These are phyloP conservation scores for Clitarchus hookeri DNA, from an alignment of 2,888 invertebrate genomes.

Conservation along the genomic window DNA sequence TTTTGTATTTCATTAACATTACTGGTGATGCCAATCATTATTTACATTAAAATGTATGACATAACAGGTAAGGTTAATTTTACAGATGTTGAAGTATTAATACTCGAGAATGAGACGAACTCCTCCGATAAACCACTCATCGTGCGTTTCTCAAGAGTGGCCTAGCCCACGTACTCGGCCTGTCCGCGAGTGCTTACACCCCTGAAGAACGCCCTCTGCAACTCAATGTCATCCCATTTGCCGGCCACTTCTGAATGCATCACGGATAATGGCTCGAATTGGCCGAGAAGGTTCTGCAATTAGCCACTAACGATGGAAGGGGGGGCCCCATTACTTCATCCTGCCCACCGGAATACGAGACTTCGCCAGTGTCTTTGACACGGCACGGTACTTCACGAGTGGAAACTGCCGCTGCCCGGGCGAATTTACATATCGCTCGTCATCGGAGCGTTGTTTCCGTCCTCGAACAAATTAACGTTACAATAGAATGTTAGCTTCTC, in stretches of 20 bases:
- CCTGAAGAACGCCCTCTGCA: not conserved
- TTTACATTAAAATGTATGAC: too few species aligned
- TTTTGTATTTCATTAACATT: too few species aligned
- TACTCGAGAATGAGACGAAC: too few species aligned
- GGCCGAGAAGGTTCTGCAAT: conserved; percentile 14
- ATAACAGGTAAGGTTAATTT: too few species aligned
- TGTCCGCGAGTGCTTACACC: not conserved
- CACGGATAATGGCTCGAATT: not conserved
- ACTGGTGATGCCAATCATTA: too few species aligned
- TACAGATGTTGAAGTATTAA: too few species aligned
- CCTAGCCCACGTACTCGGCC: too few species aligned
- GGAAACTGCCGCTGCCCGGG: not conserved
- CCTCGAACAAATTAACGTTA: not conserved
- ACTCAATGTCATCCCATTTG: not conserved
- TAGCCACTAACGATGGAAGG: not conserved
- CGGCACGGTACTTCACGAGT: not conserved
- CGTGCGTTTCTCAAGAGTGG: too few species aligned
- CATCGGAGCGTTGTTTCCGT: not conserved
- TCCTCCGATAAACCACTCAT: too few species aligned
- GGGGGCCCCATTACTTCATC: not conserved
- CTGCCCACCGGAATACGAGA: not conserved
- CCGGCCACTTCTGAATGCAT: not conserved
- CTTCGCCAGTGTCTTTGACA: not conserved
- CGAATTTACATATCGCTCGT: too few species aligned
- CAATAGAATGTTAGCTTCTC: not conserved